These are phyloP conservation scores for Cydia strobilella DNA, from an alignment of 1,140 invertebrate species.

Conservation along the genomic window DNA sequence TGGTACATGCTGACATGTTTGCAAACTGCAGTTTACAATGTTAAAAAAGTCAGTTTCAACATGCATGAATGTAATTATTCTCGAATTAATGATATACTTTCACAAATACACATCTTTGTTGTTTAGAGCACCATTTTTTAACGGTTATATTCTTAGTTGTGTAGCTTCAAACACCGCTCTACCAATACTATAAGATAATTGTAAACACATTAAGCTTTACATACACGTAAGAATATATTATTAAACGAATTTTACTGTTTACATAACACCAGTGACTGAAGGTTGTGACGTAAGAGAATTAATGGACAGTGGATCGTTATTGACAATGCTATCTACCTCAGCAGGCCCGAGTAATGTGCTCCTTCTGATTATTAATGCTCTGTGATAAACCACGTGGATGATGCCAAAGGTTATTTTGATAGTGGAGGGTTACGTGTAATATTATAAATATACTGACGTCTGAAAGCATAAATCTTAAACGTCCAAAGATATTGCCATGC, in stretches of 20 bases:
- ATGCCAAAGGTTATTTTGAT: slow-evolving; percentile 62
- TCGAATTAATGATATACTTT: neutral
- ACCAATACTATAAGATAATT: neutral
- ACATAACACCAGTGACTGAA: slow-evolving; percentile 11
- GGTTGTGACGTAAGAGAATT: slow-evolving; percentile 23
- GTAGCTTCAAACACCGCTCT: no score
- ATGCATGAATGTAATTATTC: neutral
- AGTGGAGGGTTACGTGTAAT: slow-evolving; percentile 46
- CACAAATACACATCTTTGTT: neutral
- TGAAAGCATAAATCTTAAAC: neutral
- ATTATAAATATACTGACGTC: slow-evolving; percentile 3
- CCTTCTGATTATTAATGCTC: slow-evolving; percentile 62
- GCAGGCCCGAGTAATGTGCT: slow-evolving; percentile 39
- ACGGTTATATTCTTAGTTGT: neutral
- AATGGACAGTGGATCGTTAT: slow-evolving; percentile 27
- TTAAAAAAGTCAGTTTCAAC: neutral
- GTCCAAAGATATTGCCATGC: neutral
- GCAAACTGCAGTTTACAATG: neutral
- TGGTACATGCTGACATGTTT: neutral
- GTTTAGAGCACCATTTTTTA: neutral
- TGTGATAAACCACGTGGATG: slow-evolving; percentile 52
- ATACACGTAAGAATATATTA: neutral
- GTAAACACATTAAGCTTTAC: neutral
- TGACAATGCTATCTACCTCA: slow-evolving; percentile 27
- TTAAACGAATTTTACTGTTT: slow-evolving; percentile 14